Base-by-base conservation (phyloP, 2,888 invertebrate species). In the Catocala nupta region DNA sequence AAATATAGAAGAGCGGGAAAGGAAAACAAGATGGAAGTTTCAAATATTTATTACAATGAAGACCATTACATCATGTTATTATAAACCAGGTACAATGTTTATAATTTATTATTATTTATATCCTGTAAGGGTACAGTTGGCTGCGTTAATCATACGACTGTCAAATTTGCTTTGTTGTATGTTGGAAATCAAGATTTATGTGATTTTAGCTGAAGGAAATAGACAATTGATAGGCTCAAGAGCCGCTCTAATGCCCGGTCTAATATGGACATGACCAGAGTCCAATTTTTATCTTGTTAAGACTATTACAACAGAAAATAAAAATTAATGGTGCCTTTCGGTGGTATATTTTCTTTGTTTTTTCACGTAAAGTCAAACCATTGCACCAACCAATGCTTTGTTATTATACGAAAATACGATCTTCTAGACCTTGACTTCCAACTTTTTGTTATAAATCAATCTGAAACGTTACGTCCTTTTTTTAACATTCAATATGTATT, bases 51-150 rank as follows among this genome's bases (percentile, higher is more conserved):
- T 93, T 93, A 91, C 89, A 90, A 87, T 90, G 88, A 92, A 91
- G 89, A 92, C 87, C 86, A 84, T 89, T 90, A 91, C 87, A 92
- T 84, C 81, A 74, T 88, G 86, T 91, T 90, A 91, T 91, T 91
- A 90, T 88, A 90, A 89, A 91, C 91, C 94, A 94, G 94, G 94
- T 94, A 94, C 94, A 92, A 82, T 84, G 88, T 91, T 90, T 90
- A 89, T 88, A 89, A 89, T 86, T 84, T 77, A 77, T 65, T 79
- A 77, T 84, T 75, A 81, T 80, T 80, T 77, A 71, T 80, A 80
- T 81, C 75, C 79, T 82, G 85, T 72, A 80, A 82, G 83, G 83
- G 81, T 73, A 80, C 65, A 65, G 66, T 70, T 45, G 62, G 54
- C 60, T 57, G 65, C 70, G 70, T 76, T 68, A 68, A 56, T 64